These are phyloP conservation scores for Myzus persicae DNA, from an alignment of 1,140 invertebrate species.

Conservation along the genomic window DNA sequence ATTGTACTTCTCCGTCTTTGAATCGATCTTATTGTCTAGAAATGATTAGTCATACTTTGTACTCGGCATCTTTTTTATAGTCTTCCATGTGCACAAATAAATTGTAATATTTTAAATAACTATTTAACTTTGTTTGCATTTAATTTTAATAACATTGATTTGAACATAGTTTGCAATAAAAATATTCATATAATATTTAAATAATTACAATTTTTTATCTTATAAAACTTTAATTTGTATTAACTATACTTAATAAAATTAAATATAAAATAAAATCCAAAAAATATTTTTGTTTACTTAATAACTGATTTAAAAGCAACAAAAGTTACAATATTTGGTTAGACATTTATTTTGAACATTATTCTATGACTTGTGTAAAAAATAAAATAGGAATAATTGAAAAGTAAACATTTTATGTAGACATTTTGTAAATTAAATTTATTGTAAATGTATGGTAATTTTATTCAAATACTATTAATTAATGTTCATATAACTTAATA, in stretches of 20 bases:
- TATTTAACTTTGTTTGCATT: neutral
- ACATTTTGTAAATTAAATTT: neutral
- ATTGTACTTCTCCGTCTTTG: constrained; percentile 16
- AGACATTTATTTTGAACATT: neutral
- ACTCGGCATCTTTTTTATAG: neutral
- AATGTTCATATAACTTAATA: neutral
- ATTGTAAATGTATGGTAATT: neutral
- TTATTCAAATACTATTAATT: constrained; percentile 2
- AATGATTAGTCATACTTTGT: neutral
- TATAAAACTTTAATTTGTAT: neutral
- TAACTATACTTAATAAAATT: neutral
- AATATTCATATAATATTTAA: neutral
- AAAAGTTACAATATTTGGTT: neutral
- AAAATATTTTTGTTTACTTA: constrained; percentile 11
- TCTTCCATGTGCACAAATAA: neutral
- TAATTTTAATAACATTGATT: neutral
- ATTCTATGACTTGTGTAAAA: neutral
- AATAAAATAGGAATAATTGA: neutral
- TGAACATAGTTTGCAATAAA: neutral
- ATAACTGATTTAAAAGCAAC: neutral
- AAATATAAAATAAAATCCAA: neutral
- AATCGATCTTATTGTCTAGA: neutral
- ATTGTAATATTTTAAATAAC: constrained; percentile 14
- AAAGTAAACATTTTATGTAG: neutral
- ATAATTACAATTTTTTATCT: neutral